A percentile compares a stretch with the other conserved stretches of the same genome.
phyloP scores from a whole-genome alignment of 2,797 vertebrate genomes.

The Mormyrus proboscirostris region DNA sequence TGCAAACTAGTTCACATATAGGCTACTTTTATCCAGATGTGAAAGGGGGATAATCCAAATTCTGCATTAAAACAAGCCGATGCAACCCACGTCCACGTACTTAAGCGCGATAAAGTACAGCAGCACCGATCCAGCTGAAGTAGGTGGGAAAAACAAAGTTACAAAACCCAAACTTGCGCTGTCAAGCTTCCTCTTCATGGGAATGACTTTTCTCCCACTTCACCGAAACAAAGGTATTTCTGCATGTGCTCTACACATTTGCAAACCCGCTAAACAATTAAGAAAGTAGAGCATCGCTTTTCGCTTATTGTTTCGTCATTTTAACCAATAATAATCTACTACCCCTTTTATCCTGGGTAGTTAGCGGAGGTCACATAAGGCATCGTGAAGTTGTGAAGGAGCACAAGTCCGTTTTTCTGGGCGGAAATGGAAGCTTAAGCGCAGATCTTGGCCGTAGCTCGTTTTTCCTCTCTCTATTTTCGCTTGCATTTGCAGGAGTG shows the following conservation, averaged over 20 bases:
- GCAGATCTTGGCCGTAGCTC: conserved; percentile 11
- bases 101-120: conserved; percentile 34
- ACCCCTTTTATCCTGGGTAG: not conserved
- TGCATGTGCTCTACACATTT: not conserved
- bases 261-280: not conserved
- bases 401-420: conserved; percentile 16
- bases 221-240: conserved; percentile 18
- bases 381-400: not conserved
- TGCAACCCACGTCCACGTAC: conserved; percentile 41
- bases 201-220: conserved; percentile 2
- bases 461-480: conserved; percentile 36
- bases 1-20: not conserved
- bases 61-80: conserved; percentile 13
- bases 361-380: conserved; percentile 14
- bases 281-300: conserved; percentile 1
- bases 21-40: conserved; percentile 20
- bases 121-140: conserved; percentile 39
- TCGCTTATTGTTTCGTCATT: not conserved
- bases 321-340: not conserved
- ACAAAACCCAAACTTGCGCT: conserved; percentile 38
- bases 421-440: conserved; percentile 26
- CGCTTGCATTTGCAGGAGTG: conserved; percentile 62
- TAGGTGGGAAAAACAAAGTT: conserved; percentile 36
- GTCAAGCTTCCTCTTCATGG: conserved; percentile 17
- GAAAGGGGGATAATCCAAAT: conserved; percentile 17